Percentiles rank a stretch among this genome's conserved stretches.
Evolutionary conservation across 2,113 vertebrate species (phyloP).

Genomic region (Lagopus leucura): DNA sequence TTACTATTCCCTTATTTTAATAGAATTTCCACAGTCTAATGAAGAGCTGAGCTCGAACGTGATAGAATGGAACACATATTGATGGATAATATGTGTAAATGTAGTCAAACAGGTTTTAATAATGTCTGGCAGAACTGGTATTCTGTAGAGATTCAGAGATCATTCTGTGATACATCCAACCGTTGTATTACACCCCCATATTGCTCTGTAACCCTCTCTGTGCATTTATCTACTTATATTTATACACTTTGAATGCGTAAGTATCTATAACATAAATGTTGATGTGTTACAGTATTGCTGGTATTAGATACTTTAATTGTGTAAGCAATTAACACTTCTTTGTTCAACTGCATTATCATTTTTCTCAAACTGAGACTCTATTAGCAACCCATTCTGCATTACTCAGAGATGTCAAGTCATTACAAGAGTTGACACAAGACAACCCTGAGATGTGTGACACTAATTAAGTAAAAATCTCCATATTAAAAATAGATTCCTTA

Average conservation of each 20-base stretch:
- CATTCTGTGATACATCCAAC: background rate
- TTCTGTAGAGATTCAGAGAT: background rate
- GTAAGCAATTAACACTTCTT: slow-evolving; percentile 72
- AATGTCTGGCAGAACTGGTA: fast-evolving
- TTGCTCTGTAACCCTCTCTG: background rate
- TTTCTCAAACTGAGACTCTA: slow-evolving; percentile 64
- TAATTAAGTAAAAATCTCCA: slow-evolving; percentile 77
- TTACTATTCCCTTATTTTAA: background rate
- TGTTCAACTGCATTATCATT: slow-evolving; percentile 62
- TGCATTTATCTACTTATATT: background rate
- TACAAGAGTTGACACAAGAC: slow-evolving; percentile 61
- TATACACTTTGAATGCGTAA: slow-evolving; percentile 17
- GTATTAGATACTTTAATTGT: slow-evolving; percentile 51
- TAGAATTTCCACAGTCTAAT: background rate
- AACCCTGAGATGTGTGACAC: slow-evolving; percentile 61
- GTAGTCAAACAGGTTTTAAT: background rate
- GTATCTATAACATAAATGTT: background rate
- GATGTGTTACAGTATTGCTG: background rate
- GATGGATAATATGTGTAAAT: background rate
- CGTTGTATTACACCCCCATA: fast-evolving
- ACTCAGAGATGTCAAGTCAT: slow-evolving; percentile 12
- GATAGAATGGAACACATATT: fast-evolving
- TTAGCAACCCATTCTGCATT: slow-evolving; percentile 38
- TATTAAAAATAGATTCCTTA: slow-evolving; percentile 67
- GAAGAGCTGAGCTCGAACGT: fast-evolving